Percentiles rank a stretch among this genome's conserved stretches.
Evolutionary conservation across 2,797 vertebrate genomes (phyloP).

Genomic region (Parauchenoglanis ngamensis): DNA sequence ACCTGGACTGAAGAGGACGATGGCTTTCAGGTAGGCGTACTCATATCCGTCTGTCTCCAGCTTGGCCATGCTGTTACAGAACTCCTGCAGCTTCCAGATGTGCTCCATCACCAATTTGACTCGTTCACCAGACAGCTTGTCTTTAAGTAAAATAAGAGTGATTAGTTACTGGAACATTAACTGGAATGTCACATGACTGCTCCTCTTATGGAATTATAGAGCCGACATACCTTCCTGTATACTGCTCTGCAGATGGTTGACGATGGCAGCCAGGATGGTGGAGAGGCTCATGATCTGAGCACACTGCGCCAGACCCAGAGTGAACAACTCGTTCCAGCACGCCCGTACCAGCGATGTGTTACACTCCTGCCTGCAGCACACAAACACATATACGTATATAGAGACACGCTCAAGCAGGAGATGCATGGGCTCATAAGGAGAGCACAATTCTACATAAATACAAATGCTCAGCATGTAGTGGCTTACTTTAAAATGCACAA

Average conservation of each 20-base stretch:
- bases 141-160: slow-evolving; percentile 66
- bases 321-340: slow-evolving; percentile 98
- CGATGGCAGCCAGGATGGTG: slow-evolving; percentile 93
- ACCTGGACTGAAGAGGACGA: slow-evolving; percentile 98
- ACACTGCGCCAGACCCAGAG: slow-evolving; percentile 93
- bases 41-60: slow-evolving; percentile 95
- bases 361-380: slow-evolving; percentile 86
- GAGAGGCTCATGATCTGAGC: slow-evolving; percentile 97
- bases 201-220: background rate
- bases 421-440: background rate
- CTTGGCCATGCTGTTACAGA: slow-evolving; percentile 97
- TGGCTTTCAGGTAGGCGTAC: slow-evolving; percentile 97
- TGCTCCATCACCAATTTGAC: slow-evolving; percentile 99
- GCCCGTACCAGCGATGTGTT: slow-evolving; percentile 93
- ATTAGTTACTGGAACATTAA: slow-evolving; percentile 2
- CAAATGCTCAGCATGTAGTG: background rate
- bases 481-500: background rate
- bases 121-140: slow-evolving; percentile 92
- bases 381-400: slow-evolving; percentile 20
- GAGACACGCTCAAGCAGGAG: background rate
- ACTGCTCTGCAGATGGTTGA: slow-evolving; percentile 95
- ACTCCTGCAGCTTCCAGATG: slow-evolving; percentile 99
- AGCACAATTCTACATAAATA: background rate
- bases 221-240: slow-evolving; percentile 89
- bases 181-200: background rate